phyloP scores from a whole-genome alignment of 2,113 vertebrate genomes.

The Prietella phreatophila region DNA sequence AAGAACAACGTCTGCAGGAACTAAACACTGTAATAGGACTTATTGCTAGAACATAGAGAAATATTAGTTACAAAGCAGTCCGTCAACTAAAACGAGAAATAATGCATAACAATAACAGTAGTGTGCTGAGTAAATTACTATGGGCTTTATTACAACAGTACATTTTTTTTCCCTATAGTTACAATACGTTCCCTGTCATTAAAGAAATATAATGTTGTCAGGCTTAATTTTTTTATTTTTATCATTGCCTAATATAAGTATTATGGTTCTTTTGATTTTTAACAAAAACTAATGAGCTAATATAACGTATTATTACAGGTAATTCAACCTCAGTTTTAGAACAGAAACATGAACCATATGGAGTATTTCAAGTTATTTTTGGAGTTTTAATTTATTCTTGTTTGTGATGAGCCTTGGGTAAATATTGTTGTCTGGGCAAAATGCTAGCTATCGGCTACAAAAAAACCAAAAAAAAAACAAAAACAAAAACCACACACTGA shows the following conservation, averaged over 20 bases:
- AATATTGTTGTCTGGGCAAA: background rate
- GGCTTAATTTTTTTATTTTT: background rate
- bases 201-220: background rate
- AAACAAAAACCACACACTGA: too few species aligned
- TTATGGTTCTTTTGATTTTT: background rate
- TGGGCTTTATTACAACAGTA: slow-evolving; percentile 3
- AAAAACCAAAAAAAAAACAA: background rate
- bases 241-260: slow-evolving; percentile 6
- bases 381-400: background rate
- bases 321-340: background rate
- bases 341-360: background rate
- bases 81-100: background rate
- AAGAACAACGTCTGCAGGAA: background rate
- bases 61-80: background rate
- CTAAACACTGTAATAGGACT: background rate
- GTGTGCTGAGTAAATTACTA: background rate
- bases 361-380: background rate
- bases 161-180: background rate
- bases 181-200: background rate
- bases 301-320: background rate
- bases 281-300: background rate
- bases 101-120: background rate
- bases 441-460: slow-evolving; percentile 12
- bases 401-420: background rate
- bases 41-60: background rate